Evolutionary conservation across 2,797 vertebrate species (phyloP).

Genomic region (Sebastes taczanowskii): DNA sequence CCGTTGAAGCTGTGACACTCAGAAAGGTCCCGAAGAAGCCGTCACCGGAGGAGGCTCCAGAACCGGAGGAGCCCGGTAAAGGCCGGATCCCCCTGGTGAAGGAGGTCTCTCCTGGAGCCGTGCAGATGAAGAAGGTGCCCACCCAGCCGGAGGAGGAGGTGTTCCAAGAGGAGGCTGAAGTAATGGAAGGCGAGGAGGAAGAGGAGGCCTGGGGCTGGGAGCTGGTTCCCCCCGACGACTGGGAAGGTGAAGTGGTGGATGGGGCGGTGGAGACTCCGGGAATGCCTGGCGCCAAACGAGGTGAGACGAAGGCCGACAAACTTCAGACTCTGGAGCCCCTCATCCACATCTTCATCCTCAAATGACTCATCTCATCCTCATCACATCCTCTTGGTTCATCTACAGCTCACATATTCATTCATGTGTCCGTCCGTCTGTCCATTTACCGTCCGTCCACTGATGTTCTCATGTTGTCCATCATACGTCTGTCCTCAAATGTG

Average conservation of each 20-base stretch:
- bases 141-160: conserved; percentile 81
- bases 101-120: conserved; percentile 76
- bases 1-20: conserved; percentile 52
- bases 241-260: conserved; percentile 69
- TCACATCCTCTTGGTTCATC: conserved; percentile 15
- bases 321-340: conserved; percentile 52
- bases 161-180: conserved; percentile 54
- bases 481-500: conserved; percentile 4
- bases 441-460: background rate
- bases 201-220: conserved; percentile 84
- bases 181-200: conserved; percentile 57
- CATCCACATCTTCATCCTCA: conserved; percentile 30
- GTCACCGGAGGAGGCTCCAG: conserved; percentile 49
- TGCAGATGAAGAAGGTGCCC: conserved; percentile 78
- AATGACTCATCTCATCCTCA: conserved; percentile 63
- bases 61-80: conserved; percentile 35
- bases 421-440: background rate
- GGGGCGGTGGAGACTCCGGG: conserved; percentile 84
- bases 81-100: conserved; percentile 60
- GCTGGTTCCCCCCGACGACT: conserved; percentile 77
- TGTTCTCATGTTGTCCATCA: conserved; percentile 4
- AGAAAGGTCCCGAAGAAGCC: conserved; percentile 71
- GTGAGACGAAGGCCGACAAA: conserved; percentile 81
- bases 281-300: conserved; percentile 83
- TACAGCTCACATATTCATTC: background rate